phyloP scores from a whole-genome alignment of 2,797 vertebrate species.

The Heliangelus exortis region DNA sequence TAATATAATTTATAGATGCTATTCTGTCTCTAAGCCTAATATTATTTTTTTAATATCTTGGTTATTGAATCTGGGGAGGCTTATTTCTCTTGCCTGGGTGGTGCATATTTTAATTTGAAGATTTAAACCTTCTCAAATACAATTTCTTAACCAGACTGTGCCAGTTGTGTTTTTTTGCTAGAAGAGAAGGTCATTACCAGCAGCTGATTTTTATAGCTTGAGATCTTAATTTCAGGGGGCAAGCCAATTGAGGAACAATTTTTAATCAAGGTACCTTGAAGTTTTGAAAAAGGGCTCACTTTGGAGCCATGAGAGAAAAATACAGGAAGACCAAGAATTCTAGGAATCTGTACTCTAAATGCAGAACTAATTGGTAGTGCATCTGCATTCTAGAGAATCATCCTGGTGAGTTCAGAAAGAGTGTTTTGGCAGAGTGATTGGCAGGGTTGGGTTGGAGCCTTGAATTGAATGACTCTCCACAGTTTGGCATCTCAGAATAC shows the following conservation, averaged over 20 bases:
- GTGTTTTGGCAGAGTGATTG: neutral
- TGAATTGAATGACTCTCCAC: neutral
- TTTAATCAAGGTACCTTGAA: neutral
- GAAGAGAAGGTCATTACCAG: neutral
- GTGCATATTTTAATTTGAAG: slow-evolving; percentile 30
- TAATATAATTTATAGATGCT: neutral
- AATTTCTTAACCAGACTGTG: neutral
- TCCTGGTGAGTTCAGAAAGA: neutral
- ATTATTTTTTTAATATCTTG: neutral
- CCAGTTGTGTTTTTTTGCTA: neutral
- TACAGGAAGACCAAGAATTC: neutral
- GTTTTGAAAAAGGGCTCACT: neutral
- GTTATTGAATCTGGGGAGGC: neutral
- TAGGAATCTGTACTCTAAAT: neutral
- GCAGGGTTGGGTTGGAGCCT: neutral
- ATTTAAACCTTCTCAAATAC: slow-evolving; percentile 1
- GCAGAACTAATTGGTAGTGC: neutral
- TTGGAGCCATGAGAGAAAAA: neutral
- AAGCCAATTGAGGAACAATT: neutral
- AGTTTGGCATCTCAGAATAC: neutral
- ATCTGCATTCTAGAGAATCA: neutral
- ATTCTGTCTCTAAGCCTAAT: neutral
- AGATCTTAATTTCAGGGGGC: neutral
- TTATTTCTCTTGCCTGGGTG: neutral
- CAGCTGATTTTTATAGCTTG: neutral